Base-by-base conservation (phyloP, 2,797 vertebrate genomes). In the Peromyscus nudipes region DNA sequence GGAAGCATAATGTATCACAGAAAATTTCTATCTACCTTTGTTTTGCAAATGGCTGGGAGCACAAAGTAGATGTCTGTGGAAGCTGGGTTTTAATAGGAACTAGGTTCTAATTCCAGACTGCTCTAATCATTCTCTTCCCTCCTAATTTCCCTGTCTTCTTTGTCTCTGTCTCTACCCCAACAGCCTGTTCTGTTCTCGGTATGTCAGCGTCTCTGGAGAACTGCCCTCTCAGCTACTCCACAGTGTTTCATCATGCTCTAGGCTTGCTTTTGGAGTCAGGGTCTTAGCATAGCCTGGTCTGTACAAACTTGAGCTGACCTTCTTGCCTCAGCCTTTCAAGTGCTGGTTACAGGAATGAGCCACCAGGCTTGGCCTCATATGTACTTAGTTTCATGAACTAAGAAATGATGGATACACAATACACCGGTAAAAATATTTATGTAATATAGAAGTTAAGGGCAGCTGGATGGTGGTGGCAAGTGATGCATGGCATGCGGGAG, bases 351-450 rank as follows among this genome's bases (percentile, higher is more conserved):
- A 87, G 31, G n/a, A 29, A 17, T 88, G 37, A 75, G 27, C 27
- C 55, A 76, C 17, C 16, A 60, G 31, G 10, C 11, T 43, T 57
- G 34, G 73, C 91, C 96, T 93, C 46, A 93, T 16, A 52, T 87
- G 23, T 19, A 96, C 4, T 88, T 94, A 96, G 27, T 81, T 62
- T 94, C 7, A 64, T 55, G 69, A 95, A 87, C 31, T 76, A 82
- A 91, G 31, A 67, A 80, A 49, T 46, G 80, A 40, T 1, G 69
- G 25, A 95, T 67, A 82, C 3, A 43, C 34, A 52, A 79, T 77
- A 65, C 91, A 76, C 71, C 4, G 60, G 84, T 19, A 37, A 88
- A 91, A 80, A 90, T 81, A 17, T 62, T 25, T 91, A 19, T 76
- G 79, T n/a, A 88, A 65, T 10, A 2, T 71, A 64, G 85, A 92